phyloP scores from a whole-genome alignment of 2,888 invertebrate species.

The Caenorhabditis parvicauda region DNA sequence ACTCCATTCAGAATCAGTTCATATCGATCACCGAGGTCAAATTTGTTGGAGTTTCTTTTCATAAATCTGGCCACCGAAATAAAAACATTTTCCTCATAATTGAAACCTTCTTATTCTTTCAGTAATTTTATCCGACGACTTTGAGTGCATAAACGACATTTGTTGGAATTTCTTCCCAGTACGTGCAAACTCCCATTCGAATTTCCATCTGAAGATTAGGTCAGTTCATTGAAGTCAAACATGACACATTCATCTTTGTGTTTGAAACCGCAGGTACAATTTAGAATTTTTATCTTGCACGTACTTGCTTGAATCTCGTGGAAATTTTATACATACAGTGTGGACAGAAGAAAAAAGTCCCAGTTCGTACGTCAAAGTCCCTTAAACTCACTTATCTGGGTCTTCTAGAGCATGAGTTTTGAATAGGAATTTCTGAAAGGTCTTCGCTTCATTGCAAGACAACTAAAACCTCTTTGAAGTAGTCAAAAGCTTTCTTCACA shows the following conservation, averaged over 20 bases:
- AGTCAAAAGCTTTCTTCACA: slow-evolving; percentile 23
- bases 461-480: slow-evolving; percentile 34
- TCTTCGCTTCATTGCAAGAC: too few species aligned
- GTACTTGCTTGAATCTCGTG: too few species aligned
- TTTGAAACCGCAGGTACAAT: too few species aligned
- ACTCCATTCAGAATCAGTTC: slow-evolving; percentile 29
- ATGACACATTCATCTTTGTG: too few species aligned
- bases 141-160: slow-evolving; percentile 30
- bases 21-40: slow-evolving; percentile 30
- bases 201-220: slow-evolving; percentile 23
- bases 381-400: too few species aligned
- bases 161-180: slow-evolving; percentile 17
- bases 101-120: slow-evolving; percentile 22
- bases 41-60: slow-evolving; percentile 21
- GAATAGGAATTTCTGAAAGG: too few species aligned
- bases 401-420: too few species aligned
- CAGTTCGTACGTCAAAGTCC: too few species aligned
- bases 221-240: background rate
- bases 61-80: slow-evolving; percentile 13
- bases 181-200: slow-evolving; percentile 36
- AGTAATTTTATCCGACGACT: slow-evolving; percentile 19
- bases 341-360: too few species aligned
- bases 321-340: too few species aligned
- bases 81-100: background rate
- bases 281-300: too few species aligned